Conservation (phyloP, 64 coral and sea anemone species). For the Pachyseris speciosa region DNA sequence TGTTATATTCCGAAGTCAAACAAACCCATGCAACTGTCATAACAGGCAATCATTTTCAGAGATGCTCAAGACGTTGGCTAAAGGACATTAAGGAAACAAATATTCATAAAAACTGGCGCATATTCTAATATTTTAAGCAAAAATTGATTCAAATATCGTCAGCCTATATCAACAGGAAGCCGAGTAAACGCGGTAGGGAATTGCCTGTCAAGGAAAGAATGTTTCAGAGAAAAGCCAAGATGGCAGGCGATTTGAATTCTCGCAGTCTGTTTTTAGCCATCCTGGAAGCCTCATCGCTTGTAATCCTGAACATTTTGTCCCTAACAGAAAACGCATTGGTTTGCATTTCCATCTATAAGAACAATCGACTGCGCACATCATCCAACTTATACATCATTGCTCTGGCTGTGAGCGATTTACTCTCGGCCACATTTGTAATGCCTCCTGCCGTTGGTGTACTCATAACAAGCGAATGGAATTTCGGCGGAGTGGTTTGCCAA, state of each 20-base stretch:
- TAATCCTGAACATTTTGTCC: not conserved
- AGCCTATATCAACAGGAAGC: too few relatives aligned
- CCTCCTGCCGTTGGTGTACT: not conserved
- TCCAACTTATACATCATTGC: not conserved
- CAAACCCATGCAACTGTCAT: too few relatives aligned
- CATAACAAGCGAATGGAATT: not conserved
- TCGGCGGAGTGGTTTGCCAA: not conserved
- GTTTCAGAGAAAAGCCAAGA: not conserved
- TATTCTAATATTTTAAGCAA: too few relatives aligned
- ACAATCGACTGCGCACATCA: not conserved
- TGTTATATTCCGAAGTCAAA: too few relatives aligned
- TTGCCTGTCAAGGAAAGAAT: too few relatives aligned
- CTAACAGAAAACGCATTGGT: not conserved
- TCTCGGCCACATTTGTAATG: not conserved
- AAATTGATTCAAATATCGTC: too few relatives aligned
- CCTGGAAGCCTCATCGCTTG: not conserved
- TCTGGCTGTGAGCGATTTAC: not conserved
- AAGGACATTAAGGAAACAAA: too few relatives aligned
- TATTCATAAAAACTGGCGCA: too few relatives aligned
- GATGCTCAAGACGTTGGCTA: too few relatives aligned
- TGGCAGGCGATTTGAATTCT: not conserved
- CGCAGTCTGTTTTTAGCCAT: not conserved
- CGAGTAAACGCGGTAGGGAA: too few relatives aligned
- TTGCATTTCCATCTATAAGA: conserved; percentile 1
- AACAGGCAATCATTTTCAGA: too few relatives aligned